A percentile compares a stretch with the other conserved stretches of the same genome.
Conservation (phyloP, 2,113 vertebrate genomes). For the Prunella himalayana region DNA sequence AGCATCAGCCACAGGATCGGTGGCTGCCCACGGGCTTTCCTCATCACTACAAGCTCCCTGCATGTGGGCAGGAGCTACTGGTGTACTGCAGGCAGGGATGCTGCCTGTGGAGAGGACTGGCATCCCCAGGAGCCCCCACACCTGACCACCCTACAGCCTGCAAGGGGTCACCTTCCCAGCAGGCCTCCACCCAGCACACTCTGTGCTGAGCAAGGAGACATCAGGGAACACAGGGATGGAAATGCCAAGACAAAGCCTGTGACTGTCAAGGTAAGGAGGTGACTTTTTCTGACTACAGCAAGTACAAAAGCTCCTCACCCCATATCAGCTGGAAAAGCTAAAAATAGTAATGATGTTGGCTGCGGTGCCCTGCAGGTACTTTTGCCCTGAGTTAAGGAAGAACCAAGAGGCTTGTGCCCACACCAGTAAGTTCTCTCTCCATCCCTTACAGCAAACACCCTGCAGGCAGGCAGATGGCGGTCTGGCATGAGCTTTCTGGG, state of each 20-base stretch:
- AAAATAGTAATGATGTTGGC: background rate
- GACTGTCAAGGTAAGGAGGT: background rate
- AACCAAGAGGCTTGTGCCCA: background rate
- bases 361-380: background rate
- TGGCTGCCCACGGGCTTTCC: background rate
- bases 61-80: fast-evolving
- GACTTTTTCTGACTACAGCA: background rate
- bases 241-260: background rate
- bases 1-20: background rate
- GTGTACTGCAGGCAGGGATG: background rate
- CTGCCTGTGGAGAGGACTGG: background rate
- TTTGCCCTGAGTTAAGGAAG: background rate
- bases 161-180: background rate
- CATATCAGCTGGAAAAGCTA: background rate
- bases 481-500: background rate
- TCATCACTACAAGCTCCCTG: background rate
- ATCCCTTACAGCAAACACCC: background rate
- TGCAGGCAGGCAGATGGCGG: background rate
- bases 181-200: fast-evolving
- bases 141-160: background rate
- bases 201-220: background rate
- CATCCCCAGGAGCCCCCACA: background rate
- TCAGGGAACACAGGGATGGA: background rate
- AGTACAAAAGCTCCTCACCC: background rate
- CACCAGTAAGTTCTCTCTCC: background rate